A percentile compares a stretch with the other conserved stretches of the same genome.
These are phyloP conservation scores for Camptogramma bilineatum DNA, from an alignment of 2,888 invertebrate genomes.

Conservation along the genomic window DNA sequence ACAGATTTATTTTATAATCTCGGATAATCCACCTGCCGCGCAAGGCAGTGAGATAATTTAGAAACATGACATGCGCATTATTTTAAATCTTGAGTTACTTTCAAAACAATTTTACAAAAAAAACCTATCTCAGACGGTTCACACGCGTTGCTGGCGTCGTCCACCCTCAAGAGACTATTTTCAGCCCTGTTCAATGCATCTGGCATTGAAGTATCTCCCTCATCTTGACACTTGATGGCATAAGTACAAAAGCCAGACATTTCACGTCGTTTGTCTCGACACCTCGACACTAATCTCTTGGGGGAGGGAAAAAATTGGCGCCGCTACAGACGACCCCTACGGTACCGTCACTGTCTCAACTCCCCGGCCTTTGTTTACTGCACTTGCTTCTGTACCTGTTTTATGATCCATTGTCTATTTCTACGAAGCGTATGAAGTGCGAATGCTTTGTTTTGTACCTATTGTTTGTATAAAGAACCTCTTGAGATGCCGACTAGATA, in stretches of 20 bases:
- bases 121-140: constrained; percentile 29
- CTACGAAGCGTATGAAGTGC: constrained; percentile 58
- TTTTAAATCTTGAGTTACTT: not conserved
- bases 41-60: constrained; percentile 2
- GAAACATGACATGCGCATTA: constrained; percentile 1
- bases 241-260: constrained; percentile 79
- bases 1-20: not conserved
- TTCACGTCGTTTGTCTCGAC: constrained; percentile 78
- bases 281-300: constrained; percentile 70
- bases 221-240: constrained; percentile 58
- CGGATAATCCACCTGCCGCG: not conserved
- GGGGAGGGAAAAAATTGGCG: constrained; percentile 75
- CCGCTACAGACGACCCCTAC: constrained; percentile 65
- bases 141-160: constrained; percentile 36
- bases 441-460: constrained; percentile 51
- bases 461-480: constrained; percentile 56
- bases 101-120: constrained; percentile 21
- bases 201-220: constrained; percentile 51
- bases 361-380: constrained; percentile 65
- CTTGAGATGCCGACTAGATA: constrained; percentile 50
- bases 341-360: constrained; percentile 66
- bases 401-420: constrained; percentile 60
- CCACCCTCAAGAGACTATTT: constrained; percentile 41
- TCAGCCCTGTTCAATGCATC: constrained; percentile 38
- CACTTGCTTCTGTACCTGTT: constrained; percentile 75